Percentiles rank a stretch among this genome's conserved stretches.
phyloP scores from a whole-genome alignment of 2,888 invertebrate genomes.

The Oscheius onirici region DNA sequence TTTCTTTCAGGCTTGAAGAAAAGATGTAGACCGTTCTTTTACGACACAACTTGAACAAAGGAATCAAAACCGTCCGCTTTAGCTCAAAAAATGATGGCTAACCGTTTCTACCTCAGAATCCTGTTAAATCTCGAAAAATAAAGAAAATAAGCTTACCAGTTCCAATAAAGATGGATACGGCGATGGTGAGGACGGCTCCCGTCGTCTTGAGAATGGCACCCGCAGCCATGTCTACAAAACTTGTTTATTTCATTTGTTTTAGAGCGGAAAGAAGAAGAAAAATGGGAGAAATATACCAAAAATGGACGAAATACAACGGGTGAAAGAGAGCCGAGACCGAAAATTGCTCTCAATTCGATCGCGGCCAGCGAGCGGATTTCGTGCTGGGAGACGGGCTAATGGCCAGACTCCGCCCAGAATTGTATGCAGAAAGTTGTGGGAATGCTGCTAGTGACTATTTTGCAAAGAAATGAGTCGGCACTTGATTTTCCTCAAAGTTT shows the following conservation, averaged over 20 bases:
- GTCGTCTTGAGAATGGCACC: constrained; percentile 66
- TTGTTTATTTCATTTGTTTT: background rate
- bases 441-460: background rate
- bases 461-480: background rate
- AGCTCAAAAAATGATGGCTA: too few relatives aligned
- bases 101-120: too few relatives aligned
- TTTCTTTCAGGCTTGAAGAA: too few relatives aligned
- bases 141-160: constrained; percentile 51
- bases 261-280: background rate
- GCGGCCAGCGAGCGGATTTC: constrained; percentile 27
- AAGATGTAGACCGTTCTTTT: too few relatives aligned
- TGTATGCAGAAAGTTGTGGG: background rate
- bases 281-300: background rate
- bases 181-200: constrained; percentile 51
- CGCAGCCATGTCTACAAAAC: constrained; percentile 50
- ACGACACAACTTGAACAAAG: too few relatives aligned
- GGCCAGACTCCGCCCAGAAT: constrained; percentile 3
- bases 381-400: background rate
- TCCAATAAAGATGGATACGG: constrained; percentile 56
- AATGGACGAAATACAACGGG: background rate
- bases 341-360: constrained; percentile 31
- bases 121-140: background rate
- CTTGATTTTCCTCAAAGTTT: background rate
- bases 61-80: too few relatives aligned
- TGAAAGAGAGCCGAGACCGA: constrained; percentile 26